A percentile compares a stretch with the other conserved stretches of the same genome.
Evolutionary conservation across 2,113 vertebrate species (phyloP).

Genomic region (Laterallus jamaicensis): DNA sequence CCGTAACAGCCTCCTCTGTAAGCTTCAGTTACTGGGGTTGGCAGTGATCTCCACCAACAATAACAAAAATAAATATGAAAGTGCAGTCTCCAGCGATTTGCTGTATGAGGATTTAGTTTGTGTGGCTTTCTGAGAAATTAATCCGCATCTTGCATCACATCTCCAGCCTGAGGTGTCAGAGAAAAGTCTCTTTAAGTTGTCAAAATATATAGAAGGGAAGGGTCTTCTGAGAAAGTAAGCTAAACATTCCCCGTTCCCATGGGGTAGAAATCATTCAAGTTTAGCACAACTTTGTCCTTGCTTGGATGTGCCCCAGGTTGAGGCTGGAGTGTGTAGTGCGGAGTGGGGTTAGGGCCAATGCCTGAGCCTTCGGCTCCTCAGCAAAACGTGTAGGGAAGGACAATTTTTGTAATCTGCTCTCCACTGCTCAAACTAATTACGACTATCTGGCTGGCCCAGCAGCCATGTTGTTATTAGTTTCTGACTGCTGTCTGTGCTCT

Average conservation of each 20-base stretch:
- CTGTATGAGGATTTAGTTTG: slow-evolving; percentile 18
- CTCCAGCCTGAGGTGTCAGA: slow-evolving; percentile 25
- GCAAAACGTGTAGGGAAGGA: neutral
- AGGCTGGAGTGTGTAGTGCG: neutral
- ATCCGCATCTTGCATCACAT: neutral
- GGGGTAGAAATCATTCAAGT: neutral
- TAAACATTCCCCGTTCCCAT: neutral
- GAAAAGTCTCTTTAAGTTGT: slow-evolving; percentile 53
- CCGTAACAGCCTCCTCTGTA: neutral
- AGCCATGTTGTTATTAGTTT: slow-evolving; percentile 1
- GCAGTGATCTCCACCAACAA: slow-evolving; percentile 55
- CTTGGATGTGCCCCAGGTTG: neutral
- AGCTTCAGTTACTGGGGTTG: slow-evolving; percentile 39
- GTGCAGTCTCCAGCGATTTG: neutral
- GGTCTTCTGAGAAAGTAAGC: neutral
- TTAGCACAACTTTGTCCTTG: neutral
- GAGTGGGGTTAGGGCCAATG: neutral
- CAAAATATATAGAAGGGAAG: slow-evolving; percentile 28
- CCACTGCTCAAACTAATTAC: neutral
- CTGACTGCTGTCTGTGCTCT: neutral
- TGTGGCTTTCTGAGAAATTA: slow-evolving; percentile 56
- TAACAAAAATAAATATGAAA: slow-evolving; percentile 64
- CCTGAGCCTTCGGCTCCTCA: neutral
- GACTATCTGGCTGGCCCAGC: neutral
- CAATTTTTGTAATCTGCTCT: neutral